Evolutionary conservation across 2,888 invertebrate genomes (phyloP), one percentile per base, ranked within the genome.

Genomic region (Craniophora ligustri): DNA sequence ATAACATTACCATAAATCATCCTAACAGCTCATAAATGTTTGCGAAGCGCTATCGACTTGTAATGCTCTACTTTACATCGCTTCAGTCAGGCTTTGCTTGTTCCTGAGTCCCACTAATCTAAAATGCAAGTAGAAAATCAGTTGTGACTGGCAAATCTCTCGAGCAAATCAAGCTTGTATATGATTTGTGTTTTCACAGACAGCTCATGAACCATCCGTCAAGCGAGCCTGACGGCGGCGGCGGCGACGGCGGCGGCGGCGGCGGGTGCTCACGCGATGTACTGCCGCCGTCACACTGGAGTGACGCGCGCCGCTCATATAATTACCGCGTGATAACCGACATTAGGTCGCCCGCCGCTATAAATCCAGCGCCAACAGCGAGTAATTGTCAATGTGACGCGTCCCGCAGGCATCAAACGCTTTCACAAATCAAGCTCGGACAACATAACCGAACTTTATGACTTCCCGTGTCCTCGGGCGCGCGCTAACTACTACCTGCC

Each of bases 341-440:
- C 46, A 66, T 68, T 70, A 68, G 28, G 30, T 5, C 47, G 46
- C 54, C 45, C 14, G 48, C 38, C 38, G 46, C 66, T 30, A 50
- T 46, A 47, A 49, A 15, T 54, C 14, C 39, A 16, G 26, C 18
- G 28, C 13, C 13, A 18, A 23, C 13, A 32, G 41, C 49, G 32
- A 50, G 13, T 41, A 57, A 49, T 49, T 32, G 61, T 50, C 51
- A 64, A 14, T 47, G 64, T 39, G 62, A 58, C 38, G 49, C 16
- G 42, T 53, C 69, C 65, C 56, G 61, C 49, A 26, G 65, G 56
- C 61, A 64, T 49, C 38, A 40, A 44, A 40, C 39, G 61, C 61
- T 69, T 61, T 61, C 67, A 67, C 61, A 50, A 65, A 69, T 69
- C 66, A 65, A 69, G 42, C 53, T 64, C 36, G 21, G 34, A 38